These are phyloP conservation scores for Oppia nitens DNA, from an alignment of 1,140 invertebrate genomes.

Conservation along the genomic window DNA sequence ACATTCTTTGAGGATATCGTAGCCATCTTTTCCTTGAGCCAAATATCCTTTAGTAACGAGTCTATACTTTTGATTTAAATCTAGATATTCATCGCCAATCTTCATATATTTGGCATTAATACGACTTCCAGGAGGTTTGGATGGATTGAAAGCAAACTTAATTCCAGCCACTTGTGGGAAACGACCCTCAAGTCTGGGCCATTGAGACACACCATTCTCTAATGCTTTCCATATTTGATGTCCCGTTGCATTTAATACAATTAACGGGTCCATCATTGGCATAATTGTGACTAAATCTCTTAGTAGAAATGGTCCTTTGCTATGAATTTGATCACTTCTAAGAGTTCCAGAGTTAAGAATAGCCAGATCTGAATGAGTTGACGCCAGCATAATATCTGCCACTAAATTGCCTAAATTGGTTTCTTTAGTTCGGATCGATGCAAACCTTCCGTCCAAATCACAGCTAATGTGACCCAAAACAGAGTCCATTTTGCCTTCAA, in stretches of 20 bases:
- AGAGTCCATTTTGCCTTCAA: conserved; percentile 63
- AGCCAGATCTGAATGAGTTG: conserved; percentile 62
- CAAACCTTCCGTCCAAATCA: conserved; percentile 65
- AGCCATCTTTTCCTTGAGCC: conserved; percentile 59
- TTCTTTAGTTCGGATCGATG: conserved; percentile 54
- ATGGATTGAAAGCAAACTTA: conserved; percentile 62
- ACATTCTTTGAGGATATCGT: conserved; percentile 52
- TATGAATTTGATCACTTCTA: conserved; percentile 53
- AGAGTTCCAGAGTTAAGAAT: conserved; percentile 74
- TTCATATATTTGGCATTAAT: conserved; percentile 52
- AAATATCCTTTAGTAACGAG: conserved; percentile 63
- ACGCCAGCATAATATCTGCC: conserved; percentile 60
- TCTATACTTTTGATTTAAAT: conserved; percentile 45
- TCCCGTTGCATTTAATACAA: conserved; percentile 48
- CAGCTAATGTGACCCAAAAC: conserved; percentile 60
- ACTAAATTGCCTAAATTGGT: conserved; percentile 78
- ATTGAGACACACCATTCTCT: conserved; percentile 59
- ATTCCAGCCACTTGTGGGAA: conserved; percentile 66
- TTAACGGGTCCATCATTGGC: conserved; percentile 61
- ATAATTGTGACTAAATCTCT: conserved; percentile 62
- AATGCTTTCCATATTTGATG: conserved; percentile 47
- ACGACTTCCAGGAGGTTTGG: conserved; percentile 44
- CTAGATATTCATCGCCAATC: conserved; percentile 64
- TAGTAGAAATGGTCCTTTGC: conserved; percentile 59
- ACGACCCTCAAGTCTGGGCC: conserved; percentile 59